These are phyloP conservation scores for Eledone cirrhosa DNA, from an alignment of 2,888 invertebrate species.

Conservation along the genomic window DNA sequence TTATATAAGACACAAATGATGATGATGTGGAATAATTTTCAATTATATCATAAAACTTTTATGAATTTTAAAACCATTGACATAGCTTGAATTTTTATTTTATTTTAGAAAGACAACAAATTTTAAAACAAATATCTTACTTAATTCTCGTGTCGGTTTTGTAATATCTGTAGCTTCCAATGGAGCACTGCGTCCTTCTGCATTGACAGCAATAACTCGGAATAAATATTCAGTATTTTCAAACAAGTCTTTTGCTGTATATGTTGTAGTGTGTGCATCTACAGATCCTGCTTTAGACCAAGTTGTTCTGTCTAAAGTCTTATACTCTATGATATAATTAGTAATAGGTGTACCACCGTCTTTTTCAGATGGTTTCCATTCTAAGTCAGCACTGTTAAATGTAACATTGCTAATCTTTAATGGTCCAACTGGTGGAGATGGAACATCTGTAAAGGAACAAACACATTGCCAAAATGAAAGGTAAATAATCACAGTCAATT, in stretches of 20 bases:
- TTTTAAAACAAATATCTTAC: slow-evolving; percentile 38
- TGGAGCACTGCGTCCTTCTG: slow-evolving; percentile 91
- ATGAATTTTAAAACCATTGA: no score
- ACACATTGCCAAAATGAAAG: no score
- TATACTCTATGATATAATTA: slow-evolving; percentile 69
- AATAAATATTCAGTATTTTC: slow-evolving; percentile 87
- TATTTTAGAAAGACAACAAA: no score
- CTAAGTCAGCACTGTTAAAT: slow-evolving; percentile 83
- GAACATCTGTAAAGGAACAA: slow-evolving; percentile 74
- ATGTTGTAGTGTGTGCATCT: slow-evolving; percentile 40
- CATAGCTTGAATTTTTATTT: no score
- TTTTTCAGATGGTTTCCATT: slow-evolving; percentile 57
- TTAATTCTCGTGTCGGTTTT: slow-evolving; percentile 45
- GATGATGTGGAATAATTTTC: no score
- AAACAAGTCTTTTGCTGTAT: slow-evolving; percentile 41
- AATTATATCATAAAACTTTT: no score
- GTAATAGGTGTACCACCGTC: slow-evolving; percentile 59
- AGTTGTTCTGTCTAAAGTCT: slow-evolving; percentile 78
- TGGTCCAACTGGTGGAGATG: slow-evolving; percentile 84
- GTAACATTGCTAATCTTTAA: slow-evolving; percentile 81
- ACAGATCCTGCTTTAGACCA: slow-evolving; percentile 78
- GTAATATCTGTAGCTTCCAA: slow-evolving; percentile 71
- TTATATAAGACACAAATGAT: no score
- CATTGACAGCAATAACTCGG: slow-evolving; percentile 85
- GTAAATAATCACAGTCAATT: no score